Base-by-base conservation (phyloP, 1,140 invertebrate species). In the Panagrolaimus sp. region DNA sequence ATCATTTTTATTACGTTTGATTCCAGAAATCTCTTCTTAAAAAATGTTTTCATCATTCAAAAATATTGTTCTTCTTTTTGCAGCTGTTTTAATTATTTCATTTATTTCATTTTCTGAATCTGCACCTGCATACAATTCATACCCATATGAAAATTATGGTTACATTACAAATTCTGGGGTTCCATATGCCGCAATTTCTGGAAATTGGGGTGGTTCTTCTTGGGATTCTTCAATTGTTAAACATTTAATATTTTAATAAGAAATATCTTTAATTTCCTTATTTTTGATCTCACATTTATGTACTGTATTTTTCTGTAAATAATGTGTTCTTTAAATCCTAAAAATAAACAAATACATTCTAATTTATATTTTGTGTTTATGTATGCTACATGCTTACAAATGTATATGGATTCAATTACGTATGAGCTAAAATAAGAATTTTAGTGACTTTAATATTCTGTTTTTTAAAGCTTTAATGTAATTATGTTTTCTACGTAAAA, bases 101-200 rank as follows among this genome's bases (percentile, higher is more conserved):
- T 4, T 38, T 38, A 38, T 38, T 38, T 38, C 32, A 38, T 38
- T 38, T 7, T 38, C 32, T 38, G 32, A 2, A 7, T 7, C 32
- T 4, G 32, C 32, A 38, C 2, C 7, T 4, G 32, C 32, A 2
- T 38, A 38, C 7, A 38, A 38, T 38, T 38, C 32, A 38, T 38
- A 38, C 7, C 32, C 32, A 38, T 38, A 38, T 7, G 7, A 2
- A 38, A 38, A 38, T 38, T 38, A 38, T 7, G 32, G 32, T 38
- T 38, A 38, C 32, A n/a, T n/a, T n/a, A 38, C 32, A 38, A 38
- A 38, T 38, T 38, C 32, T 7, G 32, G 32, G 2, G 32, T 38
- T 38, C 52, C 52, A 21, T 58, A 58, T 58, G 52, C 21, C 17
- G 52, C 52, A 21, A 58, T 58, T 21, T 58, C 52, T 28, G 52